These are phyloP conservation scores for Piscicola geometra DNA, from an alignment of 2,888 invertebrate species.

Conservation along the genomic window DNA sequence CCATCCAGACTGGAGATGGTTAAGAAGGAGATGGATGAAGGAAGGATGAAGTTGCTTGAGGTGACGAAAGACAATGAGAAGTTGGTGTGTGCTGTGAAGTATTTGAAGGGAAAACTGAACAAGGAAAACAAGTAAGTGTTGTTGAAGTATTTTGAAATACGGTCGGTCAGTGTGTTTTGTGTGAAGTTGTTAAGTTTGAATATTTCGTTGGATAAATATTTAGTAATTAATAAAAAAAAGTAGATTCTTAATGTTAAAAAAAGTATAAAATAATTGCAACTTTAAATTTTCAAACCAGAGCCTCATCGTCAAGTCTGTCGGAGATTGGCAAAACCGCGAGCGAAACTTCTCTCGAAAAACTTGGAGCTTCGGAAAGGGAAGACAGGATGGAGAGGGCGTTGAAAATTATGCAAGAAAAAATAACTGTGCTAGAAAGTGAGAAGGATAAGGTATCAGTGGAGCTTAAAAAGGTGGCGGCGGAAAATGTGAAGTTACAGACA, in stretches of 20 bases:
- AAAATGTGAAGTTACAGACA: not conserved
- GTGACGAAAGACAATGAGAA: slow-evolving; percentile 38
- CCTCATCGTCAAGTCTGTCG: not conserved
- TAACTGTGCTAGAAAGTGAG: slow-evolving; percentile 20
- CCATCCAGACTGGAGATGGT: slow-evolving; percentile 10
- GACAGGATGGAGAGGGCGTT: slow-evolving; percentile 28
- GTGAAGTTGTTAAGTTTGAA: too few species aligned
- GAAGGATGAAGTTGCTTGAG: slow-evolving; percentile 32
- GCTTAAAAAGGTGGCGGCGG: slow-evolving; percentile 2
- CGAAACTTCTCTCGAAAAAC: not conserved
- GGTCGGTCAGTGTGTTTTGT: too few species aligned
- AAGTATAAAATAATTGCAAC: too few species aligned
- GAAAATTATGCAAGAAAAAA: slow-evolving; percentile 17
- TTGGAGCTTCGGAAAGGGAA: not conserved
- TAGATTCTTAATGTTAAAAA: too few species aligned
- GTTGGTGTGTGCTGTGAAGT: slow-evolving; percentile 39
- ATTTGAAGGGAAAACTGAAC: slow-evolving; percentile 37
- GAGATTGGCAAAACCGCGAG: not conserved
- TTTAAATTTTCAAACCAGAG: too few species aligned
- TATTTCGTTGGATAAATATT: too few species aligned
- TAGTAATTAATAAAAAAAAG: too few species aligned
- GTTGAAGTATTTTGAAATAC: too few species aligned
- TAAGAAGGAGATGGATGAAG: slow-evolving; percentile 27
- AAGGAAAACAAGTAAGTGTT: slow-evolving; percentile 5
- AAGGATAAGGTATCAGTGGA: slow-evolving; percentile 17